phyloP scores from a whole-genome alignment of 2,888 invertebrate species.

The Melinopterus prodromus region DNA sequence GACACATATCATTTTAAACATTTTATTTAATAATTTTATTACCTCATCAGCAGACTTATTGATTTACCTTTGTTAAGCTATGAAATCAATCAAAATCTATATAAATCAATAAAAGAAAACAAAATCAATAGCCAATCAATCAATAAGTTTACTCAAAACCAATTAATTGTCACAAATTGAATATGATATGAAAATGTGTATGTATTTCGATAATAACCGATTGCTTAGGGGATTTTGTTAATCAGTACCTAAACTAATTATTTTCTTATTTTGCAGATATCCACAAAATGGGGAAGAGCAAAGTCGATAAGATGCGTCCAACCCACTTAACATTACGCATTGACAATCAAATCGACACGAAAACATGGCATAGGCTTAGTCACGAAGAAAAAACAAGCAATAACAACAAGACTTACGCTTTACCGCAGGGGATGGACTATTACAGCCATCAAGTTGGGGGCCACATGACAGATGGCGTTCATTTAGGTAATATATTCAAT shows the following conservation, averaged over 20 bases:
- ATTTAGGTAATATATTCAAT: slow-evolving; percentile 62
- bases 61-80: too few relatives aligned
- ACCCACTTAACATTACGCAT: slow-evolving; percentile 24
- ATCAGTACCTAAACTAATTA: neutral
- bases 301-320: slow-evolving; percentile 33
- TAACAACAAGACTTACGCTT: slow-evolving; percentile 19
- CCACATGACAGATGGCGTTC: slow-evolving; percentile 66
- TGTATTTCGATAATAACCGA: too few relatives aligned
- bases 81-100: too few relatives aligned
- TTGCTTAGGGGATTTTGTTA: too few relatives aligned
- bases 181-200: too few relatives aligned
- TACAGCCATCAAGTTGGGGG: slow-evolving; percentile 74
- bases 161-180: too few relatives aligned
- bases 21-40: too few relatives aligned
- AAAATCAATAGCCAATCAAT: too few relatives aligned
- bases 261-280: neutral
- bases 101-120: too few relatives aligned
- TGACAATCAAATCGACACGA: slow-evolving; percentile 16
- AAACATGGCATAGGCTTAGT: slow-evolving; percentile 22
- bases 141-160: too few relatives aligned
- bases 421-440: slow-evolving; percentile 56
- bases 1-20: too few relatives aligned
- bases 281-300: slow-evolving; percentile 34
- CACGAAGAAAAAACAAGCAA: slow-evolving; percentile 20
- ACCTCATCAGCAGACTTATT: too few relatives aligned